phyloP scores from a whole-genome alignment of 2,113 vertebrate species.

The Poeciliopsis retropinna region DNA sequence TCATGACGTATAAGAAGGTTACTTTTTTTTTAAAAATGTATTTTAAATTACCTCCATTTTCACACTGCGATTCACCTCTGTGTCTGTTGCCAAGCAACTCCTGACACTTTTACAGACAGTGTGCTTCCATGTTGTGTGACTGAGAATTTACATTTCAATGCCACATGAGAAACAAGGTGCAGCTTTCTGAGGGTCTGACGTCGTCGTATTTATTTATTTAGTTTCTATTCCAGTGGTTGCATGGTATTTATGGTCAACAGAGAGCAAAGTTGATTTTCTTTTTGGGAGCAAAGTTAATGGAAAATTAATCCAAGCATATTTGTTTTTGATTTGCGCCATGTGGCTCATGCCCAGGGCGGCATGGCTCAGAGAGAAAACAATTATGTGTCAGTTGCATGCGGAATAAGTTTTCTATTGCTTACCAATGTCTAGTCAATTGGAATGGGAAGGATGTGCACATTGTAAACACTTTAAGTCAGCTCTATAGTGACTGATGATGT shows the following conservation, averaged over 20 bases:
- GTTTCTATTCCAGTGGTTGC: neutral
- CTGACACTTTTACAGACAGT: constrained; percentile 54
- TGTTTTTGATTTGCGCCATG: no score
- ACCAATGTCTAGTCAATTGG: neutral
- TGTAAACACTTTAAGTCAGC: neutral
- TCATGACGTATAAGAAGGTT: constrained; percentile 8
- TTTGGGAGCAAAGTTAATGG: neutral
- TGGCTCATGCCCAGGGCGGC: no score
- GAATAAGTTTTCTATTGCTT: neutral
- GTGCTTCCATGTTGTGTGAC: constrained; percentile 10
- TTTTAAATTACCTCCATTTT: constrained; percentile 60
- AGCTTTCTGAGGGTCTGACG: no score
- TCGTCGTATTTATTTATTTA: no score
- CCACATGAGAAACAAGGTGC: no score
- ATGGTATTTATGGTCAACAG: neutral
- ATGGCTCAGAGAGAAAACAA: no score
- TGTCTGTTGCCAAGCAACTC: constrained; percentile 71
- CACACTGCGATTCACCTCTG: constrained; percentile 57
- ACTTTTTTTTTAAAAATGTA: constrained; percentile 12
- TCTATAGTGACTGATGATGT: no score
- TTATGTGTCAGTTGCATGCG: no score
- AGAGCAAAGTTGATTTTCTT: neutral
- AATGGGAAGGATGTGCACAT: neutral
- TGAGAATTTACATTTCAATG: neutral
- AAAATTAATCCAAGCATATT: neutral